Conservation (phyloP, 2,888 invertebrate species). For the Osmoderma eremita region DNA sequence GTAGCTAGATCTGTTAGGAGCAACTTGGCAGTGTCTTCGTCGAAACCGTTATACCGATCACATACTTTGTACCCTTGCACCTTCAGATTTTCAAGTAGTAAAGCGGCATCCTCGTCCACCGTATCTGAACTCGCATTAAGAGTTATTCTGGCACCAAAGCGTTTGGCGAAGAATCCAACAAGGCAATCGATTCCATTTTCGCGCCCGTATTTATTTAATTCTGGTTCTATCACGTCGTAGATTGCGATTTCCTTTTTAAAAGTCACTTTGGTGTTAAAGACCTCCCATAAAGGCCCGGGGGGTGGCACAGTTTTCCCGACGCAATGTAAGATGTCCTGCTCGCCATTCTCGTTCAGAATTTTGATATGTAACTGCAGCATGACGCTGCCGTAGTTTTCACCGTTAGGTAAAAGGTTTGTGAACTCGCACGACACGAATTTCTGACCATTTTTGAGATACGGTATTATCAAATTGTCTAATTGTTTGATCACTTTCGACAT, state of each 20-base stretch:
- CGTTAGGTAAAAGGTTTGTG: slow-evolving; percentile 63
- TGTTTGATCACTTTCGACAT: too few relatives aligned
- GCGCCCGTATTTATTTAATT: slow-evolving; percentile 62
- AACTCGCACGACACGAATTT: slow-evolving; percentile 52
- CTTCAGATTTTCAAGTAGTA: slow-evolving; percentile 68
- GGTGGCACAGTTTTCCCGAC: slow-evolving; percentile 67
- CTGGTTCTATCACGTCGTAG: slow-evolving; percentile 64
- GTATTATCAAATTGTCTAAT: slow-evolving; percentile 16
- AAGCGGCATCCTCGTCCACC: slow-evolving; percentile 66
- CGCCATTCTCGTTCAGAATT: slow-evolving; percentile 10
- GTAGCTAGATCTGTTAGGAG: slow-evolving; percentile 64
- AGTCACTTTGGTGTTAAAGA: slow-evolving; percentile 65
- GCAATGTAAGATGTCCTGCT: slow-evolving; percentile 58
- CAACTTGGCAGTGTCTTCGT: slow-evolving; percentile 62
- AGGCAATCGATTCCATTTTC: slow-evolving; percentile 60
- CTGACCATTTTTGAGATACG: slow-evolving; percentile 15
- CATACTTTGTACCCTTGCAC: slow-evolving; percentile 62
- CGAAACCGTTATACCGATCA: slow-evolving; percentile 64
- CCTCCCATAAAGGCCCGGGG: slow-evolving; percentile 62
- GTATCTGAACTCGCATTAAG: slow-evolving; percentile 47
- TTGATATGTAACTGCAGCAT: slow-evolving; percentile 61
- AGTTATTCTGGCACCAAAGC: slow-evolving; percentile 64
- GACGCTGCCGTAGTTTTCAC: slow-evolving; percentile 70
- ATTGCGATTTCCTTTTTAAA: slow-evolving; percentile 66
- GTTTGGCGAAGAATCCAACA: slow-evolving; percentile 62